Base-by-base conservation (phyloP, 2,888 invertebrate species). In the Pemphredon lugubris region DNA sequence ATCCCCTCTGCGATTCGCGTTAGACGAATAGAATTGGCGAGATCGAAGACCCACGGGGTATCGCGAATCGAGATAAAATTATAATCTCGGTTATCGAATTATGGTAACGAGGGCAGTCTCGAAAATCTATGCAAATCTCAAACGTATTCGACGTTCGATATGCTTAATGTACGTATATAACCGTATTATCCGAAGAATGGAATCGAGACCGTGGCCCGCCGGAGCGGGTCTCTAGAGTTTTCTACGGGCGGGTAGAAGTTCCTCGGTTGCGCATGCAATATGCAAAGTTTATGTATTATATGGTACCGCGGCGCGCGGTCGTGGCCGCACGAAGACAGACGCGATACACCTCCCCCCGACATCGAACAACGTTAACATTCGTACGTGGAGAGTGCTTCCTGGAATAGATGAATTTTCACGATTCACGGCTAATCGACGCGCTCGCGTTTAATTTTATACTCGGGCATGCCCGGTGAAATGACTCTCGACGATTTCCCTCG, bases 281-380 rank as follows among this genome's bases (percentile, higher is more conserved):
- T 75, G 67, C 73, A 74, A 68, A 67, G 65, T 77, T 78, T 73
- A 58, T 75, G 66, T 65, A 72, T 75, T 70, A 74, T 71, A 68
- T 65, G 60, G 70, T 14, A 26, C 48, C 40, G 51, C 45, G 23
- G 54, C 40, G 44, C 40, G 51, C 45, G 23, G 54, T 47, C 40
- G 39, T 37, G 47, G 48, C 20, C n/a, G 34, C 1, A 16, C 14
- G 45, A 39, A 44, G 26, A 18, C 32, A 11, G 34, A 39, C 53
- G 11, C n/a, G 21, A 11, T n/a, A n/a, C n/a, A n/a, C n/a, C n/a
- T n/a, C n/a, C n/a, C 21, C 23, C 40, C 18, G 21, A 32, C 21
- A 45, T 1, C 45, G 1, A 42, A 42, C 40, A 7, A 3, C 5
- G 4, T 11, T 9, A n/a, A 7, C n/a, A 34, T 7, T 11, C 3